These are phyloP conservation scores for Xylocopa sonorina DNA, from an alignment of 1,140 invertebrate species.

Conservation along the genomic window DNA sequence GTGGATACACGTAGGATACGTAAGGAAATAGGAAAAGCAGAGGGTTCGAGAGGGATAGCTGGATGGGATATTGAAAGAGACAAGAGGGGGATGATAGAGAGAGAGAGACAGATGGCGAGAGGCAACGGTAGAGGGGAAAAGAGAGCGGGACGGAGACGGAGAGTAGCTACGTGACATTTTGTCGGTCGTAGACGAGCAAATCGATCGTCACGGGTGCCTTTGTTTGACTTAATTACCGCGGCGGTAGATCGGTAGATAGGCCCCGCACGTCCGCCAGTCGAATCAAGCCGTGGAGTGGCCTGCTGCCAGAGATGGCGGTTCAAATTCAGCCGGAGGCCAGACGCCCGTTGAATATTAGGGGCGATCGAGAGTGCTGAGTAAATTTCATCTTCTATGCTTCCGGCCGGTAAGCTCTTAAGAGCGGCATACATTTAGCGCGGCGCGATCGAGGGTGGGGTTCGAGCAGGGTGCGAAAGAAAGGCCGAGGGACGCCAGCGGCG, in stretches of 20 bases:
- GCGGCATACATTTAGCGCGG: constrained; percentile 33
- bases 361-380: constrained; percentile 58
- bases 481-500: neutral
- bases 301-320: constrained; percentile 18
- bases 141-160: neutral
- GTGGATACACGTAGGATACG: neutral
- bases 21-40: neutral
- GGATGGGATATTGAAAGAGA: too few relatives aligned
- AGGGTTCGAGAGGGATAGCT: too few relatives aligned
- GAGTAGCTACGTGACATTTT: constrained; percentile 60
- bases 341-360: constrained; percentile 52
- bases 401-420: constrained; percentile 62
- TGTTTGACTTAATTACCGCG: constrained; percentile 68
- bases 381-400: constrained; percentile 61
- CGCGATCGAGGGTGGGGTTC: neutral
- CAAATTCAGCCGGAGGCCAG: constrained; percentile 45
- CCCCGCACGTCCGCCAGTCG: constrained; percentile 58
- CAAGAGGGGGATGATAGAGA: too few relatives aligned
- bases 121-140: too few relatives aligned
- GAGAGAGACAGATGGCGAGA: neutral
- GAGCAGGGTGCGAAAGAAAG: neutral
- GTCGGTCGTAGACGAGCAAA: constrained; percentile 57
- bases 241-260: constrained; percentile 64
- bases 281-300: constrained; percentile 50
- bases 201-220: constrained; percentile 68